Base-by-base conservation (phyloP, 92 coral and sea anemone species). In the Phenganax stokvisi region DNA sequence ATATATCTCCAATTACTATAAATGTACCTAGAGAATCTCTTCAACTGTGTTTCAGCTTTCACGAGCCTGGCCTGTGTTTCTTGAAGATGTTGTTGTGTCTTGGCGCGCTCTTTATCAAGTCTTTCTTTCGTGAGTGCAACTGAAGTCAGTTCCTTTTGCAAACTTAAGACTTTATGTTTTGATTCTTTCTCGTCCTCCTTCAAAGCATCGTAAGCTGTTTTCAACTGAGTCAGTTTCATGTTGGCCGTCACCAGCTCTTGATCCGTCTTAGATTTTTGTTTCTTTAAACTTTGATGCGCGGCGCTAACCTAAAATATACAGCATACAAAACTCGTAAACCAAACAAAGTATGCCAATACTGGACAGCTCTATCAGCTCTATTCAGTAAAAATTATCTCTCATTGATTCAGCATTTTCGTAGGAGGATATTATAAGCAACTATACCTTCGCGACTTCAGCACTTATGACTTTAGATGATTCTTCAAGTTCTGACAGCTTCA, bases 241-340 rank as follows among this genome's bases (percentile, higher is more conserved):
- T 85, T 94, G 4, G 97, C 89, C 31, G 92, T 90, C 7, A 94
- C 79, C 65, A 91, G 85, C 67, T 90, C 88, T 76, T 90, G 92
- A 52, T 94, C 97, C 8, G 92, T 89, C 29, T 94, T 90, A 13
- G 80, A 51, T 83, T 87, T 94, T 69, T 94, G 97, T 64, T 89
- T 87, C 57, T 94, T 93, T 54, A 90, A 83, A 27, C 80, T 85
- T 67, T 94, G 97, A 74, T 90, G 90, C 3, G 92, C 86, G n/a
- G 86, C 80, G 56, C 91, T 92, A 8, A 94, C 89, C 85, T 94
- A 16, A 77, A 51, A 11, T 1, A 27, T 12, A 57, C n/a, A 68
- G 8, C 1, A 29, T 5, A 37, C 5, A 37, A 5, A 37, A 37
- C 47, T 37, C 47, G 47, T 37, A 20, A 20, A 20, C 25, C 25